Evolutionary conservation across 2,113 vertebrate species (phyloP), one percentile per base, ranked within the genome.

Genomic region (Cairina moschata): DNA sequence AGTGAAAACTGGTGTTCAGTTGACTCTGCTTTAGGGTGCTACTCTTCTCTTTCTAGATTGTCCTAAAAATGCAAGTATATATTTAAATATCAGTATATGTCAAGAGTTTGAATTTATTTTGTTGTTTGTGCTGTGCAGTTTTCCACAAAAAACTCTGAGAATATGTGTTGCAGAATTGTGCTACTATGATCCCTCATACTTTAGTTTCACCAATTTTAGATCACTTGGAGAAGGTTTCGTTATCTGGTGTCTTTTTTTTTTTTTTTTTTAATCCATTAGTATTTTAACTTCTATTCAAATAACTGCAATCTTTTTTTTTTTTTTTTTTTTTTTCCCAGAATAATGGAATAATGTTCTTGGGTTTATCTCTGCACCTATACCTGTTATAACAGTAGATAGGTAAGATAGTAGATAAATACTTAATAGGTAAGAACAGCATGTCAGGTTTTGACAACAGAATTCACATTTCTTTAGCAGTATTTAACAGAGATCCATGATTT

Each of bases 161-260:
- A 74, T 12, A 36, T 6, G 11, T 42, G 14, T 32, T 14, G 17
- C 21, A 40, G 15, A 14, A 31, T 50, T 87, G 62, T 38, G 36
- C 6, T 16, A 5, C 16, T 62, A 6, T 26, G 26, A 38, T 48
- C 1, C 0, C 8, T 67, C 22, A 40, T 34, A n/a, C 9, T 63
- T 69, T 84, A 1, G 17, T 26, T 9, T 66, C 65, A 40, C 1
- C 48, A 2, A 34, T 60, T 77, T 67, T 65, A 8, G 17, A 6
- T 68, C 4, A 5, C 59, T 73, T 63, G 2, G 23, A 26, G 8
- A 77, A 54, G 2, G 5, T 44, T 82, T 77, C 73, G 60, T 68
- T 68, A 63, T 28, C 36, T 5, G n/a, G 28, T 50, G 9, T 59
- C 82, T 85, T 77, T 36, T 50, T 2, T 1, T 0, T 81, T 84